Evolutionary conservation across 2,797 vertebrate genomes (phyloP), one percentile per base, ranked within the genome.

Genomic region (Picus viridis): DNA sequence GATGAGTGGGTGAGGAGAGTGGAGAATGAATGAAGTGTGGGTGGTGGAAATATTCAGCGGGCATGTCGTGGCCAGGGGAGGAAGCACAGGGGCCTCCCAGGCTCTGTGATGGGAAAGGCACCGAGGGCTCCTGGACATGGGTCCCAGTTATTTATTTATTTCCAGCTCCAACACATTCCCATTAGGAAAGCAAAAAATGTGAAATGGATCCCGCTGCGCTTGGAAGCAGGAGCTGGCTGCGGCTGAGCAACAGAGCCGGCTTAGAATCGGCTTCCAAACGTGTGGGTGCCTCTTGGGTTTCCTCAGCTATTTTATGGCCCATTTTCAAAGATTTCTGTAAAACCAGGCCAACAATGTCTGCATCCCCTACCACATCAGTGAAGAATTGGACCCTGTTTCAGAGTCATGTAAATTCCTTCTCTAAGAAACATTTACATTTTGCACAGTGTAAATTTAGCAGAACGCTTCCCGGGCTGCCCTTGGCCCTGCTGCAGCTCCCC

Each of bases 211-310:
- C 57, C 13, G 10, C 88, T 86, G 10, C 82, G 94, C 96, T 97
- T 95, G 93, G 88, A 96, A 97, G 95, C 87, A 86, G 94, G 91
- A 95, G 96, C 76, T 53, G 88, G 86, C 83, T 95, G 96, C 43
- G 97, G 98, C 96, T 92, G 96, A 70, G 89, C 95, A 97, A 91
- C 94, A 70, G 82, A 88, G 88, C 95, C 83, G 95, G 86, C 81
- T 96, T 98, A 73, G 98, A 97, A 98, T 98, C 97, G 97, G 83
- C 86, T 95, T 98, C 98, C 98, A 98, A 98, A 97, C 3, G 87
- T 94, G 97, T 93, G 98, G 98, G 97, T 93, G 96, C 97, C 96
- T 97, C 97, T 92, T 93, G 95, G 97, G 97, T 95, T 92, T 97
- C 97, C 97, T 95, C 97, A 98, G 97, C 96, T 97, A 97, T 97